Evolutionary conservation across 2,113 vertebrate species (phyloP).

Genomic region (Leucopsar rothschildi): DNA sequence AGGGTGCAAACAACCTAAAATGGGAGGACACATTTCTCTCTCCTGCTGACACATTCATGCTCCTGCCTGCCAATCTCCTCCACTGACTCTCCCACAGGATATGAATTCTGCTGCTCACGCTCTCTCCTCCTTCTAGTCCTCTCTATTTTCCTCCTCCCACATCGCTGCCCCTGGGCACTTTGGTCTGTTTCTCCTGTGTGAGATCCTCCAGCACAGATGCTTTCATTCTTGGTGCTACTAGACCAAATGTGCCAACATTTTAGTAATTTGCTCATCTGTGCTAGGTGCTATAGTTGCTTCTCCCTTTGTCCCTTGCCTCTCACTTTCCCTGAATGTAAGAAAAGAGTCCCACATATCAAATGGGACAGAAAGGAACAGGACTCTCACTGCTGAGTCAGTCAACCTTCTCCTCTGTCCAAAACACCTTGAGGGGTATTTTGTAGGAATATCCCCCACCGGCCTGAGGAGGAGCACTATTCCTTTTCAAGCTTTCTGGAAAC

Average conservation of each 20-base stretch:
- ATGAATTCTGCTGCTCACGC: background rate
- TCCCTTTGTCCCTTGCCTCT: background rate
- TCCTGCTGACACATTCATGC: background rate
- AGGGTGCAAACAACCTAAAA: background rate
- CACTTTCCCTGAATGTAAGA: rapidly evolving
- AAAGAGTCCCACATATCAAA: background rate
- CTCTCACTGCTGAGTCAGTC: background rate
- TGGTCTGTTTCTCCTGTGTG: background rate
- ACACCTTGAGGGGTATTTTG: rapidly evolving
- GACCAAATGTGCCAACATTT: background rate
- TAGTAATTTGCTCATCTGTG: background rate
- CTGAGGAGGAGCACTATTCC: background rate
- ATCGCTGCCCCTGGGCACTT: rapidly evolving
- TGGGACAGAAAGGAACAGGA: rapidly evolving
- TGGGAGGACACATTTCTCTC: background rate
- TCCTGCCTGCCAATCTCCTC: background rate
- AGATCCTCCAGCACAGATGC: rapidly evolving
- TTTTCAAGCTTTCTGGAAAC: background rate
- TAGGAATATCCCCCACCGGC: rapidly evolving
- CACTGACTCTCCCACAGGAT: background rate
- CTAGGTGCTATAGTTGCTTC: background rate
- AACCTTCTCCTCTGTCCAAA: background rate
- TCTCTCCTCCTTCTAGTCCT: background rate
- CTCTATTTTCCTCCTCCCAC: background rate
- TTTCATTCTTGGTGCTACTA: background rate